phyloP scores from a whole-genome alignment of 1,140 invertebrate species.

The Apis mellifera region DNA sequence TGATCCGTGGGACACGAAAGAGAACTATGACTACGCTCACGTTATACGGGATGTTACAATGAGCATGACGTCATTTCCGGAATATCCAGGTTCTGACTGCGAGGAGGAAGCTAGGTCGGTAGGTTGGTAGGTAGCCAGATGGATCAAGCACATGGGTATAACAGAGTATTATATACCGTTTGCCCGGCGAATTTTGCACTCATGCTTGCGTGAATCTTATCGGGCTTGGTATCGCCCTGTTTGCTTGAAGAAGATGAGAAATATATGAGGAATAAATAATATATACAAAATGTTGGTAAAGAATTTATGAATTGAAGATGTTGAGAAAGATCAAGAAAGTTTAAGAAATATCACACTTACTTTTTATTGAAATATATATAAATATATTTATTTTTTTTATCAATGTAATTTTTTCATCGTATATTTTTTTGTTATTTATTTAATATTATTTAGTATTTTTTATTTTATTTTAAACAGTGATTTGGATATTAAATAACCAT shows the following conservation, averaged over 20 bases:
- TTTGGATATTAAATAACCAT: no score
- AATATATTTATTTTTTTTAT: no score
- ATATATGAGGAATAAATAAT: no score
- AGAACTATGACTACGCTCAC: conserved; percentile 51
- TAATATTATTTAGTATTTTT: no score
- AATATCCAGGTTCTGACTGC: conserved; percentile 62
- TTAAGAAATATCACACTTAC: background rate
- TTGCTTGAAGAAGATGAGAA: background rate
- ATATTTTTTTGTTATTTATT: no score
- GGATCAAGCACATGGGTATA: conserved; percentile 43
- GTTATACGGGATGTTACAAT: conserved; percentile 74
- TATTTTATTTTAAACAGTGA: no score
- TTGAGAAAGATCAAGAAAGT: background rate
- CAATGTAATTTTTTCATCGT: no score
- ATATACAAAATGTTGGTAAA: background rate
- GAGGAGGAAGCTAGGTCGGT: conserved; percentile 74
- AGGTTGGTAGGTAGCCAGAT: conserved; percentile 70
- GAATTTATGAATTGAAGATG: background rate
- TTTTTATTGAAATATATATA: background rate
- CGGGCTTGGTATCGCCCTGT: background rate
- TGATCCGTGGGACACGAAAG: conserved; percentile 61
- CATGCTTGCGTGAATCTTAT: background rate
- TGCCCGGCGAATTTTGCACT: background rate
- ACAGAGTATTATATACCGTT: conserved; percentile 11
- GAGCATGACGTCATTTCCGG: conserved; percentile 77